phyloP scores from a whole-genome alignment of 2,888 invertebrate genomes.

The Notocelia uddmanniana region DNA sequence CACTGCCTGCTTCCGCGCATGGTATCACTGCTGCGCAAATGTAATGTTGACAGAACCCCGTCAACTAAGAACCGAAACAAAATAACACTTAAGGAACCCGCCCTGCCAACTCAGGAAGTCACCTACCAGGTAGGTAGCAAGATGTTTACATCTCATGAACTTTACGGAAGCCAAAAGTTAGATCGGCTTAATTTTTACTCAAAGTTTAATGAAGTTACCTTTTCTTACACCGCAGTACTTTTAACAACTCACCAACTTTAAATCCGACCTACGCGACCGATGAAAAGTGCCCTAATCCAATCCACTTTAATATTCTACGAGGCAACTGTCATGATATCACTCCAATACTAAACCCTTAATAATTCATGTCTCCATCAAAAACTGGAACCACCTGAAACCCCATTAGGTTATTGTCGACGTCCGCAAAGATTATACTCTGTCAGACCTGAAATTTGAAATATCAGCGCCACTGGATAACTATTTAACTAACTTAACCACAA shows the following conservation, averaged over 20 bases:
- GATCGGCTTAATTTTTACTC: not conserved
- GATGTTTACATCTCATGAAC: not conserved
- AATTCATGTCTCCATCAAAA: slow-evolving; percentile 27
- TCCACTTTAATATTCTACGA: slow-evolving; percentile 24
- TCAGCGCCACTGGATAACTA: not conserved
- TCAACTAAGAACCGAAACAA: too few relatives aligned
- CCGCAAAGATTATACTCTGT: slow-evolving; percentile 8
- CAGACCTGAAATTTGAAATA: slow-evolving; percentile 2
- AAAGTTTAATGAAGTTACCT: slow-evolving; percentile 9
- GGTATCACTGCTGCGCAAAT: too few relatives aligned
- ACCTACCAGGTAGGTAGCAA: too few relatives aligned
- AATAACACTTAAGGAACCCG: too few relatives aligned
- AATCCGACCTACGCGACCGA: not conserved
- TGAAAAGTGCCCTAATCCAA: not conserved
- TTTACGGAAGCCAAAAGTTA: not conserved
- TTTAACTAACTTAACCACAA: slow-evolving; percentile 1
- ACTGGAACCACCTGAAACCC: slow-evolving; percentile 26
- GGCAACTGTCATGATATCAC: slow-evolving; percentile 15
- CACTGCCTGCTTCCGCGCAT: too few relatives aligned
- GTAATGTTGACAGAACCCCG: too few relatives aligned
- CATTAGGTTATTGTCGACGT: slow-evolving; percentile 20
- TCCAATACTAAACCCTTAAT: slow-evolving; percentile 32
- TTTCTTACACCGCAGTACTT: not conserved
- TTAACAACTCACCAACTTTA: not conserved
- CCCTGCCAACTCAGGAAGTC: too few relatives aligned